Base-by-base conservation (phyloP, 2,888 invertebrate genomes). In the Agrotis exclamationis region DNA sequence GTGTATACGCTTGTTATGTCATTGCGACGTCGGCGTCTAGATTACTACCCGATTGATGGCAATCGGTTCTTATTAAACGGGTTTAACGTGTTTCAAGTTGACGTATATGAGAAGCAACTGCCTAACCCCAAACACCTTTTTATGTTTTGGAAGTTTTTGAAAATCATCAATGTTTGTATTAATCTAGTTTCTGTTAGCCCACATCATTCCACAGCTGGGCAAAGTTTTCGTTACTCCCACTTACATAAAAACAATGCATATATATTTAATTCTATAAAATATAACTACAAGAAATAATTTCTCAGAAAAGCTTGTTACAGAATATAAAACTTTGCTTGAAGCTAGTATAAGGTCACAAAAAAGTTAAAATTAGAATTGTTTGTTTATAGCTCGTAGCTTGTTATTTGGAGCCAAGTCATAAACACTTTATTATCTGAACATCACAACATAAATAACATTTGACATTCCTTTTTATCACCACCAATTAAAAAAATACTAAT, bases 251-350 rank as follows among this genome's bases (percentile, higher is more conserved):
- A 9, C 2, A 18, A 3, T 60, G 9, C 16, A 28, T 3, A 45
- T 0, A 6, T 0, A 24, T 16, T 58, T 22, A 4, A 1, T 6
- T 45, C 1, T 18, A 22, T 13, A 58, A 22, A 11, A 22, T 0
- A 59, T 16, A 48, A 28, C 16, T 1, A 59, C 16, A n/a, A n/a
- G n/a, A n/a, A n/a, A n/a, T n/a, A n/a, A 48, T 4, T 6, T 33
- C 13, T n/a, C 14, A 7, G 4, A 6, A 24, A 39, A 64, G 16
- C 16, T 28, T 20, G 3, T 13, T 20, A 39, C 50, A 50, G 14
- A 44, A 28, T 51, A 64, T 67, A 33, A 33, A 28, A 53, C 11
- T 68, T 53, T 11, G 44, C 33, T 14, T 18, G 20, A 53, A 44
- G 16, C 28, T 50, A 44, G 20, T 51, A 44, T 44, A 51, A 14